Evolutionary conservation across 2,113 vertebrate species (phyloP).

Genomic region (Rutilus rutilus): DNA sequence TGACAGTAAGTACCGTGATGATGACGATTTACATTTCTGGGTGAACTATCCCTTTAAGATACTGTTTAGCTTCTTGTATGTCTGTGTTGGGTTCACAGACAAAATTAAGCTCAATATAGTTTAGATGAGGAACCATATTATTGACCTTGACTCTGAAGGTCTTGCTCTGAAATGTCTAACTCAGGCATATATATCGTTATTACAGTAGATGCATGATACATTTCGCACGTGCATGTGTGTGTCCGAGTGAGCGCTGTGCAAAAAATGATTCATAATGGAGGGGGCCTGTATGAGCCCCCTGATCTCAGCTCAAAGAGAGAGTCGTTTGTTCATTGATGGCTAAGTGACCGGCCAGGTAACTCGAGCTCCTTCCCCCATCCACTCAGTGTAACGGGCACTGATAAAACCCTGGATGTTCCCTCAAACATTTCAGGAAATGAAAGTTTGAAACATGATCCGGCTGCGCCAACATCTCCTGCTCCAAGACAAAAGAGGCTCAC

Average conservation of each 20-base stretch:
- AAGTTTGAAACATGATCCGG: conserved; percentile 61
- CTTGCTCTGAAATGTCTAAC: not conserved
- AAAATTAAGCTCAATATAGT: not conserved
- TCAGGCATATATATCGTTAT: not conserved
- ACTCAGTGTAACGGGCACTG: conserved; percentile 58
- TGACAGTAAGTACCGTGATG: not conserved
- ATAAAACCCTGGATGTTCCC: conserved; percentile 64
- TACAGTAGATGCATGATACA: not conserved
- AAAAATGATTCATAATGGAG: conserved; percentile 7
- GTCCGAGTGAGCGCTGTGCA: not conserved
- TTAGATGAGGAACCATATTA: not conserved
- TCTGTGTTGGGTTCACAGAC: not conserved
- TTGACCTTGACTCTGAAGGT: not conserved
- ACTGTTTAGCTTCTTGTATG: not conserved
- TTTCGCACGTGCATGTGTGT: not conserved
- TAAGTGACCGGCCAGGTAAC: conserved; percentile 60
- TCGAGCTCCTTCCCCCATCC: conserved; percentile 40
- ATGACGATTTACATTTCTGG: not conserved
- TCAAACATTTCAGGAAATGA: conserved; percentile 67
- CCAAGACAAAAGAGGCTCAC: conserved; percentile 57
- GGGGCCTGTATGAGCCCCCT: conserved; percentile 3
- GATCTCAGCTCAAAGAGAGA: conserved; percentile 51
- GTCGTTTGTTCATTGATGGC: conserved; percentile 58
- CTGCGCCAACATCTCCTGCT: conserved; percentile 52
- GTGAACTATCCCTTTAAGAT: not conserved